Base-by-base conservation (phyloP, 2,797 vertebrate species). In the Xiphophorus birchmanni region DNA sequence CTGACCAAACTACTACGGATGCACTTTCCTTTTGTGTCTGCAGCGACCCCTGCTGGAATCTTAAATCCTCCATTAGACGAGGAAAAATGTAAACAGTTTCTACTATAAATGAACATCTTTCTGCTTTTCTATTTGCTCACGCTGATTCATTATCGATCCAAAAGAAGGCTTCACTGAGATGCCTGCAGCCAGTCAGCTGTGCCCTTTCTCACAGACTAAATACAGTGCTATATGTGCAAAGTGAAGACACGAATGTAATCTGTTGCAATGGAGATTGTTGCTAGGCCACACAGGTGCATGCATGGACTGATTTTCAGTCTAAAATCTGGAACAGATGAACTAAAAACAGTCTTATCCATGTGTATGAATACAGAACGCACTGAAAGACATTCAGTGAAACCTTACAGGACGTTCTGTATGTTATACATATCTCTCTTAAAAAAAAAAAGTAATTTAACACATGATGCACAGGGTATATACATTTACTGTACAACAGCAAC, bases 401-500 rank as follows among this genome's bases (percentile, higher is more conserved):
- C 73, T 82, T 86, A 84, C 3, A 85, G 56, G 79, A 76, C 81
- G 69, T 72, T 78, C 73, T 80, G 18, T 76, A 67, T 80, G 17
- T 71, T 75, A 77, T 84, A 84, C 83, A 87, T 88, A 86, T 71
- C 56, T 77, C 13, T 47, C 6, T 78, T 21, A 0, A 74, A 84
- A 88, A 90, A 76, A 80, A 84, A 77, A 0, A 73, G 84, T 84
- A 84, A 63, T 80, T 89, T 86, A 79, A 88, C 88, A 94, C 85
- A 86, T 81, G 82, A 90, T 84, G 87, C 86, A 82, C 12, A 56
- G 78, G 65, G 80, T 95, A 93, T 94, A 76, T 93, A 95, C 94
- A 95, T 87, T 84, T 86, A 93, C 84, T 90, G 91, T 93, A 94
- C 92, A 95, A 86, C 50, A 73, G 74, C 42, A 85, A 80, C 54